These are phyloP conservation scores for Rhodeus uyekii DNA, from an alignment of 2,797 vertebrate genomes.

Conservation along the genomic window DNA sequence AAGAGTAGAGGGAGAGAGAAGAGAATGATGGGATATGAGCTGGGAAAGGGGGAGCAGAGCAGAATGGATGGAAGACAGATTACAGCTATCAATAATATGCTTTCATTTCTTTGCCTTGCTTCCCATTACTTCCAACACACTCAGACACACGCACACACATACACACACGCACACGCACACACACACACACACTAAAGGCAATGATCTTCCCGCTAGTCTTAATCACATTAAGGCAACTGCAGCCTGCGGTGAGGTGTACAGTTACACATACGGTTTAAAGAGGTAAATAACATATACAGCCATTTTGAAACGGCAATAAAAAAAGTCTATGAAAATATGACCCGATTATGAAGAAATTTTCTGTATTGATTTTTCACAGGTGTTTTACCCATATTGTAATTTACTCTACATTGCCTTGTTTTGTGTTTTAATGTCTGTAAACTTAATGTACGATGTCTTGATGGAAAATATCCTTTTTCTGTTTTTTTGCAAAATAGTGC, in stretches of 20 bases:
- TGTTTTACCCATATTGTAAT: not conserved
- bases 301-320: slow-evolving; percentile 46
- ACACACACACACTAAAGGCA: slow-evolving; percentile 18
- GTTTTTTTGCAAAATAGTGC: too few species aligned
- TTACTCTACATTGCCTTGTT: not conserved
- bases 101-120: slow-evolving; percentile 33
- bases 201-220: slow-evolving; percentile 38
- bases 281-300: slow-evolving; percentile 28
- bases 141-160: slow-evolving; percentile 27
- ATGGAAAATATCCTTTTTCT: not conserved
- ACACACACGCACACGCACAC: slow-evolving; percentile 5
- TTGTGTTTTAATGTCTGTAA: not conserved
- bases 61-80: slow-evolving; percentile 35
- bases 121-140: slow-evolving; percentile 36
- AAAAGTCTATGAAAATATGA: not conserved
- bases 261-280: slow-evolving; percentile 36
- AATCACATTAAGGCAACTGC: slow-evolving; percentile 41
- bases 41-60: slow-evolving; percentile 6
- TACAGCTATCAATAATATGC: slow-evolving; percentile 38
- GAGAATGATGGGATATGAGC: slow-evolving; percentile 21
- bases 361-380: not conserved
- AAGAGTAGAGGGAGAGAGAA: not conserved
- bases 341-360: not conserved
- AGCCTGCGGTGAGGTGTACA: slow-evolving; percentile 29
- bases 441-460: not conserved